Evolutionary conservation across 1,140 invertebrate genomes (phyloP), one percentile per base, ranked within the genome.

Genomic region (Formica exsecta): DNA sequence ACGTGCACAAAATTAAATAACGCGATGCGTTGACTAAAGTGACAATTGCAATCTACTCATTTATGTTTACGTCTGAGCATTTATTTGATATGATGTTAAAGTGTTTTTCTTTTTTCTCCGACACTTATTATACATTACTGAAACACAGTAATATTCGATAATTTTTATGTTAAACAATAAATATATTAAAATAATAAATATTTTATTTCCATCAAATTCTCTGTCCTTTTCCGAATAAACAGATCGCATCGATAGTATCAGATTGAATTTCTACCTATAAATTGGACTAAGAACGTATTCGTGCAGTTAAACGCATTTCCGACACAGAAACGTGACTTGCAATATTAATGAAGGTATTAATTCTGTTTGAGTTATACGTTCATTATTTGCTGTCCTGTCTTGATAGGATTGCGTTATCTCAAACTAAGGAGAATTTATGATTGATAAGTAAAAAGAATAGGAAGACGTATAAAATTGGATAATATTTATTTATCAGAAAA

Each of bases 1-100:
- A 70, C 36, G 44, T 83, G 70, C 11, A 19, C 22, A 65, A 71
- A 87, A 84, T 88, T 73, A 80, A 87, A 84, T 38, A 66, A 44
- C 2, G 9, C 19, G 3, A 36, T 36, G 29, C 7, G 59, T 65
- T 41, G 38, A 16, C 44, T 36, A 48, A 64, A 29, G 38, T 65
- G 59, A 77, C n/a, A 59, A 76, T 65, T 77, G 29, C 11, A 66
- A 77, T 85, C 38, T 19, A 44, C 48, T 38, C 48, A 16, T 85
- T 61, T 7, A 25, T 3, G 11, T 36, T 11, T 2, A 5, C 3
- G 48, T 29, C 2, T 85, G 13, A 81, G 29, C 3, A 62, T 77
- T 29, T 32, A 77, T 65, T 48, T 44, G 13, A 62, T 22, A 62
- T 19, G 13, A 44, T 48, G 13, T 32, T 22, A 25, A 29, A 44